Evolutionary conservation across 2,888 invertebrate genomes (phyloP), one percentile per base, ranked within the genome.

Genomic region (Yponomeuta plumbellus): DNA sequence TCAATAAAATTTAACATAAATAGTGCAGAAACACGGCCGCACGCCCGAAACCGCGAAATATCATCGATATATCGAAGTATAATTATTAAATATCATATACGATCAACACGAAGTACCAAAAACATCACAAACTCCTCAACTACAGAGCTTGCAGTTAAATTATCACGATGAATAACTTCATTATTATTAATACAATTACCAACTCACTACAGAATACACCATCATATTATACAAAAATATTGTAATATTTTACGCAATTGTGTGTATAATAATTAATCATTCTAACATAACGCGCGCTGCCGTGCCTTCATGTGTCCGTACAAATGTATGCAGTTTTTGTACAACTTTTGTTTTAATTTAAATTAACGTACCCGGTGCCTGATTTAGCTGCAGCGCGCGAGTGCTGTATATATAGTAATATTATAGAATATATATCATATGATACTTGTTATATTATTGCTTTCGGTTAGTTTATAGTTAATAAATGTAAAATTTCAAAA

Each of bases 171-270:
- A 78, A 75, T 75, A 77, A 76, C 75, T 73, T 77, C 44, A 52
- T 52, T 52, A 52, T 52, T 17, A 52, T 52, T 52, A 52, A 52
- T 78, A 89, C 85, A 88, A 81, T 80, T 86, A 88, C 82, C 86
- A 85, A 86, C 84, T 83, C 77, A 75, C 88, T 90, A 89, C 86
- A 75, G 85, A 85, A 78, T 88, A 89, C 88, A 89, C 83, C 80
- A 84, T 81, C 82, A 85, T 86, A 88, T 85, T 81, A 87, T 90
- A 90, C 83, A 91, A 90, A 91, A 91, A 91, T 91, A 89, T 86
- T 84, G 83, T 84, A 86, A 86, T 86, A 80, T 78, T 76, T 73
- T 85, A 85, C 85, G 88, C 82, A 81, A 78, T 85, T 82, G 86
- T 88, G 84, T 64, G 20, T 86, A 86, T 85, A 84, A 78, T 83